Conservation (phyloP, 2,888 invertebrate species). For the Marronus borbonicus region DNA sequence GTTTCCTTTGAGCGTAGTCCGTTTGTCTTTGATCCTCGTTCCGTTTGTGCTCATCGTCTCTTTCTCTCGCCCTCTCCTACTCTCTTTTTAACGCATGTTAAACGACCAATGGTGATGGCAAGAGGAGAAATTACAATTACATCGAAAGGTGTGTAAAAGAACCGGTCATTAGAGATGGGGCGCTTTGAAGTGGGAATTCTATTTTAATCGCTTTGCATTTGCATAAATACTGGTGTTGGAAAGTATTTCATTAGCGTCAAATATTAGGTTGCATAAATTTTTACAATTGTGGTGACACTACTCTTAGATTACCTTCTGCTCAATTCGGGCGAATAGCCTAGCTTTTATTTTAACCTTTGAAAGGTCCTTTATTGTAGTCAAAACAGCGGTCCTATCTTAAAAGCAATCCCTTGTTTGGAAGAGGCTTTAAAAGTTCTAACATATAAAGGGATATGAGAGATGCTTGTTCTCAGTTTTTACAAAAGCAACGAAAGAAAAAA, state of each 20-base stretch:
- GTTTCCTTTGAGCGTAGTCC: slow-evolving; percentile 24
- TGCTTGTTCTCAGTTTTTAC: too few species aligned
- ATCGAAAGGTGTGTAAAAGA: slow-evolving; percentile 29
- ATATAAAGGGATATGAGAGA: too few species aligned
- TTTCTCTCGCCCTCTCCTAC: background rate
- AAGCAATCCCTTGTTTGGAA: too few species aligned
- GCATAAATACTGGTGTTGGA: slow-evolving; percentile 1
- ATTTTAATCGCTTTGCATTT: slow-evolving; percentile 18
- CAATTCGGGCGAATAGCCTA: too few species aligned
- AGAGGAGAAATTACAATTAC: slow-evolving; percentile 37
- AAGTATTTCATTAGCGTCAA: background rate
- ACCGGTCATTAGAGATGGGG: slow-evolving; percentile 29
- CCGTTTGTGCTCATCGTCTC: background rate
- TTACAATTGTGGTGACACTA: background rate
- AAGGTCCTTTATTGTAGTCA: too few species aligned
- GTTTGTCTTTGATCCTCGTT: slow-evolving; percentile 32
- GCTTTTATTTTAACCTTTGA: too few species aligned
- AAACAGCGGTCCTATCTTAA: too few species aligned
- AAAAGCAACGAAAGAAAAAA: too few species aligned
- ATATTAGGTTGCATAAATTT: background rate
- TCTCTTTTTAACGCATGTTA: slow-evolving; percentile 21
- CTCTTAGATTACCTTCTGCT: background rate
- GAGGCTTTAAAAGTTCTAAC: too few species aligned
- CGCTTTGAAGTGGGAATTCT: slow-evolving; percentile 2
- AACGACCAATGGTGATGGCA: slow-evolving; percentile 21